These are phyloP conservation scores for Myotis brandtii DNA, from an alignment of 2,113 vertebrate genomes.

Conservation along the genomic window DNA sequence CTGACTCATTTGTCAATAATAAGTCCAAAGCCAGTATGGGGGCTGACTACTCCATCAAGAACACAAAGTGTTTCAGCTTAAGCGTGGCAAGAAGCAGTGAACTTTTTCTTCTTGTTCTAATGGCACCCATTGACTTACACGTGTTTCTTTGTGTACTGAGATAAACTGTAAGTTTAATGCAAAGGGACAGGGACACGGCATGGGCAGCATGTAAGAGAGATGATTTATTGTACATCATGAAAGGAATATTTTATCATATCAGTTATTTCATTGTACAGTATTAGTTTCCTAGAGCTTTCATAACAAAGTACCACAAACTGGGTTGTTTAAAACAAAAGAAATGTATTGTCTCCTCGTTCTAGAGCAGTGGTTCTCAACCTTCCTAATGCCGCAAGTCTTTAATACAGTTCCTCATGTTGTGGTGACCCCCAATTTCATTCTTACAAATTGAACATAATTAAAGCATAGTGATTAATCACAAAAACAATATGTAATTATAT, in stretches of 20 bases:
- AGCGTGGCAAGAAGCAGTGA: not conserved
- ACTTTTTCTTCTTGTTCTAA: not conserved
- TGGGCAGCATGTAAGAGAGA: not conserved
- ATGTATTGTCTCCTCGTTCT: not conserved
- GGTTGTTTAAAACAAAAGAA: not conserved
- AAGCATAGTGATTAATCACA: too few species aligned
- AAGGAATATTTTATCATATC: not conserved
- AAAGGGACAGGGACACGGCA: not conserved
- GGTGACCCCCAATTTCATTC: too few species aligned
- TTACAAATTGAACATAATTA: too few species aligned
- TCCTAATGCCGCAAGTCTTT: too few species aligned
- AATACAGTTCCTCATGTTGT: too few species aligned
- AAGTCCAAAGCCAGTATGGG: not conserved
- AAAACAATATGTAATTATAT: too few species aligned
- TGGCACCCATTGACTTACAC: not conserved
- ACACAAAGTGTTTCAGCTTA: not conserved
- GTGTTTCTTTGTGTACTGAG: not conserved
- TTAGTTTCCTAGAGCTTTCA: not conserved
- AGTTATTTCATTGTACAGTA: not conserved
- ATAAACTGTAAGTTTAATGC: not conserved
- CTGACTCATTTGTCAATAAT: slow-evolving; percentile 34
- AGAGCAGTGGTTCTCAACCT: too few species aligned
- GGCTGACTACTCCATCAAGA: not conserved
- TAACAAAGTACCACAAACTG: not conserved
- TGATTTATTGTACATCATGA: not conserved